Evolutionary conservation across 2,888 invertebrate genomes (phyloP), one percentile per base, ranked within the genome.

Genomic region (Exephanes ischioxanthus): DNA sequence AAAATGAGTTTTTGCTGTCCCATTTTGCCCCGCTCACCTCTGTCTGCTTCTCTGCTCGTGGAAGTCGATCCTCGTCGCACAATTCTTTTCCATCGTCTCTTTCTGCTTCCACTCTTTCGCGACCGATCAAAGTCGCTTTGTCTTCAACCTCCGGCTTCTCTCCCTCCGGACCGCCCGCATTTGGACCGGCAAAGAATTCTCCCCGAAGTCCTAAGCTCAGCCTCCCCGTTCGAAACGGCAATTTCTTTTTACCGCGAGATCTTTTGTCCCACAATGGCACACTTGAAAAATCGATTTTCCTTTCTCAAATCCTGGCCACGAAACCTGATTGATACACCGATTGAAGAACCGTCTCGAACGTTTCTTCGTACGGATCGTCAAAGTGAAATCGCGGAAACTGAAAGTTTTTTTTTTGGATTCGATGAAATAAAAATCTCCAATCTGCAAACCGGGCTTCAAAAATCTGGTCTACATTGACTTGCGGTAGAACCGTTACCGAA

Each of bases 91-190:
- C 55, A 5, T 16, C 75, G 30, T 33, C 63, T 48, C 16, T 4
- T 11, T 22, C 33, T 63, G 26, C 33, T 19, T 48, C 16, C 45
- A 14, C 63, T 48, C 30, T 22, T 58, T 63, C 63, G n/a, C 53
- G 61, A 41, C 33, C 72, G 76, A 86, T 83, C 72, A 81, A 86
- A 86, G 80, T 81, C 80, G 81, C 86, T 84, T 86, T 84, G 86
- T 84, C 86, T 86, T 81, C 71, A 9, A 37, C 33, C 41, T 19
- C 66, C 48, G 48, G 9, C 41, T 22, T 53, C 53, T 55, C 72
- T 76, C 63, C 9, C n/a, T 37, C 33, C 70, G 37, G 61, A 67
- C 45, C 68, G 61, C 61, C 66, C 61, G 53, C 45, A 77, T 80
- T 84, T 75, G 68, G 45, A 45, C 37, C 63, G 37, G 30, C 81